Evolutionary conservation across 30 jellyfish, hydroid and myxozoan genomes (phyloP).

Genomic region (Aurelia coerulea): DNA sequence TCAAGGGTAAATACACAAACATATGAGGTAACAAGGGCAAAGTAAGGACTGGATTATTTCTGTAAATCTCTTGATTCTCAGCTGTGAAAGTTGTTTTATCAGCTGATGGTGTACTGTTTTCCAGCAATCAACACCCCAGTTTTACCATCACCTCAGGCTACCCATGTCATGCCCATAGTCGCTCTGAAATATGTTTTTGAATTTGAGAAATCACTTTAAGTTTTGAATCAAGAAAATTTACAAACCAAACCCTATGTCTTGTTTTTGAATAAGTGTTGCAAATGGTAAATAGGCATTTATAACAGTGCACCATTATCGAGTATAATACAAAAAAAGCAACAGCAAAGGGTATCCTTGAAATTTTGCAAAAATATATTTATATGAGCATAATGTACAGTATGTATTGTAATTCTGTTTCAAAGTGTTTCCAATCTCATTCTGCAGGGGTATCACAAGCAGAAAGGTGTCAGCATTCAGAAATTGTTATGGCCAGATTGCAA

Average conservation of each 20-base stretch:
- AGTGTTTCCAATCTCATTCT: constrained; percentile 15
- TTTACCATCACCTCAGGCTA: too few species aligned
- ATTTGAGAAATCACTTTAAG: not conserved
- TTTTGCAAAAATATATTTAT: too few species aligned
- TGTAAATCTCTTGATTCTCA: constrained; percentile 26
- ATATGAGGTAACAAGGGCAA: not conserved
- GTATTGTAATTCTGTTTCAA: too few species aligned
- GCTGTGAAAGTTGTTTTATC: constrained; percentile 27
- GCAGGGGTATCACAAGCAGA: constrained; percentile 27
- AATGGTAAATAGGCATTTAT: not conserved
- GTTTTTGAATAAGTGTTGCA: not conserved
- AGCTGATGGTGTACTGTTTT: constrained; percentile 20
- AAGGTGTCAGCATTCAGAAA: constrained; percentile 32
- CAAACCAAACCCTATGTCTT: too few species aligned
- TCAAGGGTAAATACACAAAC: too few species aligned
- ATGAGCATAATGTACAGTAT: too few species aligned
- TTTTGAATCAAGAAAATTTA: too few species aligned
- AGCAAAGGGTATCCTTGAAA: too few species aligned
- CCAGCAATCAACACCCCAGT: constrained; percentile 11
- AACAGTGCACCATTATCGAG: not conserved
- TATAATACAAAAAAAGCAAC: constrained; percentile 15
- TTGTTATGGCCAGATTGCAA: constrained; percentile 41
- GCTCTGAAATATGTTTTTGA: not conserved
- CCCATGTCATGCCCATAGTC: constrained; percentile 22
- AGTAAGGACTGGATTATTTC: constrained; percentile 9